Conservation (phyloP, 2,113 vertebrate genomes). For the Leiothrix lutea region DNA sequence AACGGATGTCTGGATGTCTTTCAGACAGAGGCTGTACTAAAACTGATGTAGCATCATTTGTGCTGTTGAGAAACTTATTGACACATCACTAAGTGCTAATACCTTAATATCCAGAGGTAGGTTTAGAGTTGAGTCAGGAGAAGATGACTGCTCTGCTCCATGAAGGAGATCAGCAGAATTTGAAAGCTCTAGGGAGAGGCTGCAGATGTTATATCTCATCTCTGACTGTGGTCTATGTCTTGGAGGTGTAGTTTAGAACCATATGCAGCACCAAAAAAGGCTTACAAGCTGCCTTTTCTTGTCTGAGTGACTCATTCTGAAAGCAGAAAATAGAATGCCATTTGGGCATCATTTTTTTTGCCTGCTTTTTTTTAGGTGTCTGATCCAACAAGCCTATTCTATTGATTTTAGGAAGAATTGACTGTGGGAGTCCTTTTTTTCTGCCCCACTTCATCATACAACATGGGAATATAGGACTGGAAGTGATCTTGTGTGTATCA, state of each 20-base stretch:
- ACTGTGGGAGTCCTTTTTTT: not conserved
- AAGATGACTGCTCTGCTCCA: not conserved
- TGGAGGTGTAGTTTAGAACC: not conserved
- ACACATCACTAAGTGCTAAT: not conserved
- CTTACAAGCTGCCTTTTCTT: not conserved
- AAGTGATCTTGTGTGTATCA: not conserved
- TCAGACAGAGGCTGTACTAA: not conserved
- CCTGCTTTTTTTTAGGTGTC: not conserved
- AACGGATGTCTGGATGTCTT: not conserved
- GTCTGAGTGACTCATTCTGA: not conserved
- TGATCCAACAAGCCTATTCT: not conserved
- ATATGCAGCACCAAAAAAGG: not conserved
- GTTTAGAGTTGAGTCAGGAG: not conserved
- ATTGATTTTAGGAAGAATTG: not conserved
- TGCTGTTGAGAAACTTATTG: not conserved
- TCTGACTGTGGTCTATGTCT: not conserved
- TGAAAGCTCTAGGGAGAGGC: not conserved
- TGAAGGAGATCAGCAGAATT: not conserved
- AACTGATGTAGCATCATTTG: not conserved
- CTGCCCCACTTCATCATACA: not conserved
- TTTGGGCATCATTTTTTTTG: not conserved
- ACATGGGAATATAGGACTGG: not conserved
- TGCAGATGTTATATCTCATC: not conserved
- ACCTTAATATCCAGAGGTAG: not conserved
- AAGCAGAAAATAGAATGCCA: not conserved